A percentile compares a stretch with the other conserved stretches of the same genome.
phyloP scores from a whole-genome alignment of 1,140 invertebrate species.

The Neodiprion fabricii region DNA sequence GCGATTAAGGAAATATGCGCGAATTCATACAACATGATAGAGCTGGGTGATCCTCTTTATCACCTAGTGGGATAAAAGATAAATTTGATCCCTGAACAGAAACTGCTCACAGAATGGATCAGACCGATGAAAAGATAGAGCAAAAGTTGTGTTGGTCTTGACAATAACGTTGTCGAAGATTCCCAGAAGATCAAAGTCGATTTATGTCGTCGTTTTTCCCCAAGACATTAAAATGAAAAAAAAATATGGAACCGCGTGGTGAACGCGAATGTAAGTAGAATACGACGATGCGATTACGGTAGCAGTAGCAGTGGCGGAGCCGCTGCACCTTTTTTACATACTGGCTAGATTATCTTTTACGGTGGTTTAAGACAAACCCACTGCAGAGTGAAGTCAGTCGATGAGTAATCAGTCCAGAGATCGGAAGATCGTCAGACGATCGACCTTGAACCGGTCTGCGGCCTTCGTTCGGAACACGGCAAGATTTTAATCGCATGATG shows the following conservation, averaged over 20 bases:
- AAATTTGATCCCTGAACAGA: neutral
- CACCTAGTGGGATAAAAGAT: neutral
- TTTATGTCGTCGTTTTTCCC: too few relatives aligned
- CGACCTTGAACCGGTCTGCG: conserved; percentile 3
- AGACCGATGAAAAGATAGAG: too few relatives aligned
- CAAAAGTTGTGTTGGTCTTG: too few relatives aligned
- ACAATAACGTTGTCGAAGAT: too few relatives aligned
- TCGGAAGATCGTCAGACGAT: neutral
- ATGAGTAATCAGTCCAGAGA: neutral
- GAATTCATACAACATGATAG: neutral
- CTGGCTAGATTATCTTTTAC: neutral
- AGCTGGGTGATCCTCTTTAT: too few relatives aligned
- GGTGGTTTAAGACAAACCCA: neutral
- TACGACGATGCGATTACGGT: too few relatives aligned
- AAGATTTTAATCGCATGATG: conserved; percentile 1
- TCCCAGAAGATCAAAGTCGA: too few relatives aligned
- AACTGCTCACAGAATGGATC: neutral
- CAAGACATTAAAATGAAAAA: too few relatives aligned
- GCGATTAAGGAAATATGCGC: neutral
- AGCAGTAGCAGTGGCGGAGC: too few relatives aligned
- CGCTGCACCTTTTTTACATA: neutral
- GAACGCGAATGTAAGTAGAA: too few relatives aligned
- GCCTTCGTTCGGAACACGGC: neutral
- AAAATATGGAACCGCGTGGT: too few relatives aligned
- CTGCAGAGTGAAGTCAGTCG: neutral